Percentiles rank a stretch among this genome's conserved stretches.
phyloP scores from a whole-genome alignment of 2,113 vertebrate species.

The Illadopsis cleaveri region DNA sequence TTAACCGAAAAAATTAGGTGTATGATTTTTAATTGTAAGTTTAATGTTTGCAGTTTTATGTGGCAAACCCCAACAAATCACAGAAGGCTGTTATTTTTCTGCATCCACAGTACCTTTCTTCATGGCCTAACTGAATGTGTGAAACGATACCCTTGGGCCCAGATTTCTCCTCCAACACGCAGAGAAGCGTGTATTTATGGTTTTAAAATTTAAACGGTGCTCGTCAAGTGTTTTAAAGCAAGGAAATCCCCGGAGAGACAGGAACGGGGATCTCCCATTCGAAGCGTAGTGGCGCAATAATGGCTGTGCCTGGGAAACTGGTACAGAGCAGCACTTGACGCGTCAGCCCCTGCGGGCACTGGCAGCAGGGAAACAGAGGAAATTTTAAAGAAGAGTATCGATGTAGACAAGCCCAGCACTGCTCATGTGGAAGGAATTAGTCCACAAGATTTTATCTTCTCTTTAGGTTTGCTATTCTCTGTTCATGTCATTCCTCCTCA shows the following conservation, averaged over 20 bases:
- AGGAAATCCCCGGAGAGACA: neutral
- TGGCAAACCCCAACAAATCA: neutral
- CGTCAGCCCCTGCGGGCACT: neutral
- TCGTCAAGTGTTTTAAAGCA: neutral
- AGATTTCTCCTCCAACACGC: neutral
- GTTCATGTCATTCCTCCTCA: neutral
- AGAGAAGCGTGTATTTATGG: neutral
- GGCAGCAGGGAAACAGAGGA: neutral
- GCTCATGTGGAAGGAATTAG: neutral
- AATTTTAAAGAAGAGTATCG: neutral
- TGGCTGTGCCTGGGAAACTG: conserved; percentile 7
- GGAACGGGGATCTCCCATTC: neutral
- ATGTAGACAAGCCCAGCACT: neutral
- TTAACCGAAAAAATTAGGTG: neutral
- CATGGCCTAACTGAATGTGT: neutral
- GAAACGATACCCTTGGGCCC: neutral
- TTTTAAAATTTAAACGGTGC: neutral
- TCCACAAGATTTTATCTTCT: conserved; percentile 34
- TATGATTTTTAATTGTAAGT: neutral
- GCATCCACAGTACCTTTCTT: neutral
- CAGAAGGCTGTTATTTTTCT: neutral
- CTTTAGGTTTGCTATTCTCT: neutral
- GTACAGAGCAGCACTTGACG: neutral
- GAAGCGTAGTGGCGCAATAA: fast-evolving
- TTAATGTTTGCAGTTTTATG: neutral